Percentiles rank a stretch among this genome's conserved stretches.
phyloP scores from a whole-genome alignment of 30 jellyfish, hydroid and myxozoan genomes.

The Aurelia aurita region DNA sequence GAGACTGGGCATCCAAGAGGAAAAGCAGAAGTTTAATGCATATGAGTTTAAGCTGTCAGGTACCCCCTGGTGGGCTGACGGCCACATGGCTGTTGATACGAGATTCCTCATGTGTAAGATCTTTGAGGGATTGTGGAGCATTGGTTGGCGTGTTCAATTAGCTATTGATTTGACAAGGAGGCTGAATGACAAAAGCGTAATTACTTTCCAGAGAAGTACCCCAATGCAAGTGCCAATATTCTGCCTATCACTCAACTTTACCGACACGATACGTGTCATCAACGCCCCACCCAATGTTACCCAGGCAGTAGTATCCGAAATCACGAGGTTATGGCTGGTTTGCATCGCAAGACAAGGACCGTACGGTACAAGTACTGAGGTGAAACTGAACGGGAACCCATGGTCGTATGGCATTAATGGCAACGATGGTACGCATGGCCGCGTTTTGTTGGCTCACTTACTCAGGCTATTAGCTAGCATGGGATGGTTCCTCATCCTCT shows the following conservation, averaged over 20 bases:
- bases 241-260: constrained; percentile 39
- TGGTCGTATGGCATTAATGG: constrained; percentile 22
- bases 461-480: constrained; percentile 17
- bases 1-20: constrained; percentile 51
- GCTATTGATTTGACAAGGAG: constrained; percentile 61
- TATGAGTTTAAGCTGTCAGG: constrained; percentile 62
- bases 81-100: constrained; percentile 25
- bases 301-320: constrained; percentile 5
- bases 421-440: constrained; percentile 65
- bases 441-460: constrained; percentile 34
- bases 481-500: constrained; percentile 69
- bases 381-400: constrained; percentile 62
- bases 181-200: constrained; percentile 35
- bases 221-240: constrained; percentile 43
- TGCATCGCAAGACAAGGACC: constrained; percentile 25
- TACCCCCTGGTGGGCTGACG: constrained; percentile 71
- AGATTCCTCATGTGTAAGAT: constrained; percentile 43
- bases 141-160: constrained; percentile 52
- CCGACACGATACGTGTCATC: constrained; percentile 46
- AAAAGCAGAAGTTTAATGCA: constrained; percentile 27
- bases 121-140: constrained; percentile 37
- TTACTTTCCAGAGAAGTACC: constrained; percentile 36
- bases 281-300: constrained; percentile 62
- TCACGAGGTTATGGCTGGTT: constrained; percentile 42
- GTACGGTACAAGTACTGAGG: neutral